phyloP scores from a whole-genome alignment of 2,888 invertebrate species.

The Camponotus fellah region DNA sequence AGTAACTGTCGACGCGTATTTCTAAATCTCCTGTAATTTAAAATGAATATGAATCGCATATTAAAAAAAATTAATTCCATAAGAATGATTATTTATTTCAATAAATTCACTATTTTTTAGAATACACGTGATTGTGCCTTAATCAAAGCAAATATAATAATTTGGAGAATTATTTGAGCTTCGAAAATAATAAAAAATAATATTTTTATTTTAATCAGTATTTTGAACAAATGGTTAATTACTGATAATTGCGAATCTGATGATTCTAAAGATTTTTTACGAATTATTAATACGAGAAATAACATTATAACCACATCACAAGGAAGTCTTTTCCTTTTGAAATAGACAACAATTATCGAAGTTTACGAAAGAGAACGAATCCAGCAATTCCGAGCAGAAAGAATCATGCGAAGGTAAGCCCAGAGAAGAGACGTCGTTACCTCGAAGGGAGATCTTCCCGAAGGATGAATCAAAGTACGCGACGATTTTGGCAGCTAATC shows the following conservation, averaged over 20 bases:
- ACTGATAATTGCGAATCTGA: neutral
- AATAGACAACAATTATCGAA: slow-evolving; percentile 60
- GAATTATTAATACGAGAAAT: neutral
- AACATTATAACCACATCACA: neutral
- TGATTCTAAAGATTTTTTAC: neutral
- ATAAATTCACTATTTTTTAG: slow-evolving; percentile 3
- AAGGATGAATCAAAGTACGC: slow-evolving; percentile 77
- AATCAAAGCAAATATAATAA: neutral
- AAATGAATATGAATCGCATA: slow-evolving; percentile 10
- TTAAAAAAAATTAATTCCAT: neutral
- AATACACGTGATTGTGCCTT: neutral
- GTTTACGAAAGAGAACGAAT: slow-evolving; percentile 51
- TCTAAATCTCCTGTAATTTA: slow-evolving; percentile 15
- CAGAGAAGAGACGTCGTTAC: slow-evolving; percentile 58
- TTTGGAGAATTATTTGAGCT: neutral
- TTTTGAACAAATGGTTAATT: neutral
- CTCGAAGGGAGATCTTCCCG: slow-evolving; percentile 60
- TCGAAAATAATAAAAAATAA: neutral
- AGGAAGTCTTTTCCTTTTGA: neutral
- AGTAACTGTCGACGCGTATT: slow-evolving; percentile 32
- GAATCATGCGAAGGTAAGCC: slow-evolving; percentile 56
- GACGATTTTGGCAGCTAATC: slow-evolving; percentile 69
- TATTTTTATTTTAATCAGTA: neutral
- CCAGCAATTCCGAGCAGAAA: slow-evolving; percentile 45
- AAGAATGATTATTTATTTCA: neutral